These are phyloP conservation scores for Macroglossus sobrinus DNA, from an alignment of 2,113 vertebrate genomes.

Conservation along the genomic window DNA sequence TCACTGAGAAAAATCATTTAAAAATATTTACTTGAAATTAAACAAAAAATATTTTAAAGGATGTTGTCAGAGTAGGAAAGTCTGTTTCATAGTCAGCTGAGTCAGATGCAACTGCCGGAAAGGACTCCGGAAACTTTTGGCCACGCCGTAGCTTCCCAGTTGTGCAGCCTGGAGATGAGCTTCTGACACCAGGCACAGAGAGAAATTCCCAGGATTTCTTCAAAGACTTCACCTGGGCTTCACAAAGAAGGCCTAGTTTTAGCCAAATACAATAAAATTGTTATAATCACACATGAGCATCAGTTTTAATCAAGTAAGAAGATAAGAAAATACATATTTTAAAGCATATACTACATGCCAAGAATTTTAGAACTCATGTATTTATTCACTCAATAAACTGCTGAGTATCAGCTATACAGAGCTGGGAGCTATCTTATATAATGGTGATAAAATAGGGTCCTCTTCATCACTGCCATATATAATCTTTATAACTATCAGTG, in stretches of 20 bases:
- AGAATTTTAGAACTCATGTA: background rate
- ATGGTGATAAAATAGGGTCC: background rate
- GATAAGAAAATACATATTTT: background rate
- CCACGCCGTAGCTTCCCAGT: background rate
- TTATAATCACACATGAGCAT: background rate
- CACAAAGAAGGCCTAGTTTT: background rate
- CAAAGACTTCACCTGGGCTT: background rate
- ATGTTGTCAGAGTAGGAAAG: slow-evolving; percentile 62
- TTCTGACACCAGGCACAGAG: background rate
- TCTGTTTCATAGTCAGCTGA: slow-evolving; percentile 10
- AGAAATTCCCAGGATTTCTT: background rate
- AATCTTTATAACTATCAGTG: background rate
- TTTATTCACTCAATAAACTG: background rate
- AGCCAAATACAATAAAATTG: background rate
- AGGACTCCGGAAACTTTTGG: background rate
- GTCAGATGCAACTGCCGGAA: background rate
- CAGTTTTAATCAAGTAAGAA: background rate
- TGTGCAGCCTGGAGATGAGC: background rate
- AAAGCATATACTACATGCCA: background rate
- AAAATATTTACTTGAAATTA: slow-evolving; percentile 70
- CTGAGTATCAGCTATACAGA: background rate
- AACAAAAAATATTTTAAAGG: slow-evolving; percentile 53
- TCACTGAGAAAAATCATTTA: slow-evolving; percentile 65
- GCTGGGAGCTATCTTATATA: background rate
- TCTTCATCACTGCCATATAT: background rate